A percentile compares a stretch with the other conserved stretches of the same genome.
These are phyloP conservation scores for Ephydatia muelleri DNA, from an alignment of 37 sponge, comb jelly and placozoan species.

Conservation along the genomic window DNA sequence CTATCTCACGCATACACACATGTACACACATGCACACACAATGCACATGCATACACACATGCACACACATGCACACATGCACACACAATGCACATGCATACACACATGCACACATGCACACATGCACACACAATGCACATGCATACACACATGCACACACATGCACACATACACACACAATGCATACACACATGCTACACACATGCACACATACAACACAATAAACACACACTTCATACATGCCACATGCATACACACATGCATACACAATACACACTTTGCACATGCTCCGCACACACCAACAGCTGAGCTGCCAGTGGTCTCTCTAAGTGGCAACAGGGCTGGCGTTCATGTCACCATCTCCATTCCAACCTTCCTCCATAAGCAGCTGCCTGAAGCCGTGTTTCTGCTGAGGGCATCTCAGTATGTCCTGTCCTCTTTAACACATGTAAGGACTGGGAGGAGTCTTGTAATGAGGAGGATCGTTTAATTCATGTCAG, in stretches of 20 bases:
- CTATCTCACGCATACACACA: neutral
- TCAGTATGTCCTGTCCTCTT: conserved; percentile 58
- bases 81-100: no score
- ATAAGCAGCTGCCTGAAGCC: conserved; percentile 20
- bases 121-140: conserved; percentile 13
- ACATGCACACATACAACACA: neutral
- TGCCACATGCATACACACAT: conserved; percentile 14
- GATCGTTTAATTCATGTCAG: neutral
- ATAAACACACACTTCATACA: conserved; percentile 13
- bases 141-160: conserved; percentile 17
- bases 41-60: no score
- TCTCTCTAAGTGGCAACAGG: conserved; percentile 39
- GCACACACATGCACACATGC: no score
- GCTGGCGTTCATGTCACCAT: conserved; percentile 37
- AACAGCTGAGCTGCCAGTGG: conserved; percentile 43
- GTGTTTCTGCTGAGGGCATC: conserved; percentile 31
- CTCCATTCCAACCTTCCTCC: conserved; percentile 24
- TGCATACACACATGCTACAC: conserved; percentile 5
- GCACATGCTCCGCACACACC: neutral
- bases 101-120: neutral
- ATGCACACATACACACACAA: conserved; percentile 28
- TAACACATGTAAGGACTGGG: conserved; percentile 37
- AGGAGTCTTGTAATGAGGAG: no score
- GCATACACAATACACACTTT: conserved; percentile 12
- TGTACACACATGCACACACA: no score